A percentile compares a stretch with the other conserved stretches of the same genome.
phyloP scores from a whole-genome alignment of 2,113 vertebrate species.

The Lampris incognitus region DNA sequence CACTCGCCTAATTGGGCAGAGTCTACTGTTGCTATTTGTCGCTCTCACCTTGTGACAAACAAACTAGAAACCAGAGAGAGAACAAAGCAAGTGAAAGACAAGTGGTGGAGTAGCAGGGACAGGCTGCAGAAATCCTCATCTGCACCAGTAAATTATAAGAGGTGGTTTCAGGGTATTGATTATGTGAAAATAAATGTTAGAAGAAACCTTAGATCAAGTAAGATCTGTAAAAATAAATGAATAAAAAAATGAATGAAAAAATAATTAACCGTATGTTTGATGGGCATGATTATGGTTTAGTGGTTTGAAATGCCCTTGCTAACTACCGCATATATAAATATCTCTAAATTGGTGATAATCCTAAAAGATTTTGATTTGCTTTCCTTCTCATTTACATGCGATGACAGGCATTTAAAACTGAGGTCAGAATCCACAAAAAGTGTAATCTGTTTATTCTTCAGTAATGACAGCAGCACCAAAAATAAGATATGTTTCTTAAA shows the following conservation, averaged over 20 bases:
- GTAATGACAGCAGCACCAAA: too few relatives aligned
- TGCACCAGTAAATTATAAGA: not conserved
- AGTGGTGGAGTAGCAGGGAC: constrained; percentile 33
- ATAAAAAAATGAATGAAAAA: too few relatives aligned
- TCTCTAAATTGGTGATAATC: too few relatives aligned
- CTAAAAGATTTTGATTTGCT: too few relatives aligned
- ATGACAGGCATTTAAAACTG: too few relatives aligned
- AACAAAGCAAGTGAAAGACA: constrained; percentile 44
- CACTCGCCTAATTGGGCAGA: constrained; percentile 61
- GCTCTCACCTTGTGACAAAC: constrained; percentile 64
- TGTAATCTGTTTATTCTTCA: too few relatives aligned
- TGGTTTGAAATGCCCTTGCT: not conserved
- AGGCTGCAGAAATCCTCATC: constrained; percentile 25
- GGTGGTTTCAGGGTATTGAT: not conserved
- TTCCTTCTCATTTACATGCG: too few relatives aligned
- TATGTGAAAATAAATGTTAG: not conserved
- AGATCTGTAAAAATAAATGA: too few relatives aligned
- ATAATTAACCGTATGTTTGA: not conserved
- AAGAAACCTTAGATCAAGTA: not conserved
- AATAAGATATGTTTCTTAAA: too few relatives aligned
- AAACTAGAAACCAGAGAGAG: constrained; percentile 28
- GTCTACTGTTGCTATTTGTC: constrained; percentile 63
- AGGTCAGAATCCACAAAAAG: too few relatives aligned
- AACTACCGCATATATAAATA: not conserved
- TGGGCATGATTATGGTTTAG: not conserved